Percentiles rank a stretch among this genome's conserved stretches.
Conservation (phyloP, 2,797 vertebrate genomes). For the Pangasius mekongensis region DNA sequence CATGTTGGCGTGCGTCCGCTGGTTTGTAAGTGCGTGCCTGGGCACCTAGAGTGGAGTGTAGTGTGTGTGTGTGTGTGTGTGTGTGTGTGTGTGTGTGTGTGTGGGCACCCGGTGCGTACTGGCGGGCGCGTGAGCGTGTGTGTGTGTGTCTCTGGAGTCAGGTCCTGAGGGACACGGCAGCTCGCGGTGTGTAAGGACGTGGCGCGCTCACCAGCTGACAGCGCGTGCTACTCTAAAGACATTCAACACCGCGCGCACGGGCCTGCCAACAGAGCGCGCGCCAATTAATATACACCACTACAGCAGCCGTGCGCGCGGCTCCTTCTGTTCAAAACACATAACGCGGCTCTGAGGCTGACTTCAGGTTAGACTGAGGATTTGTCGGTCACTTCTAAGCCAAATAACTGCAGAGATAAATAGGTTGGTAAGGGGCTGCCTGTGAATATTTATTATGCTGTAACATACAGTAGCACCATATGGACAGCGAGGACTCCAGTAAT, state of each 20-base stretch:
- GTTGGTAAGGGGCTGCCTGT: background rate
- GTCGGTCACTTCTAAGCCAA: background rate
- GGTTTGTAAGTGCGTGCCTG: background rate
- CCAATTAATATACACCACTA: slow-evolving; percentile 82
- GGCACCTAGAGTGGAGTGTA: slow-evolving; percentile 17
- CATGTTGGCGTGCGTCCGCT: background rate
- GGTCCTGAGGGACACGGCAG: slow-evolving; percentile 84
- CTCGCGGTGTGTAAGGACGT: slow-evolving; percentile 74
- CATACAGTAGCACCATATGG: slow-evolving; percentile 16
- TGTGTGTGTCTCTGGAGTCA: slow-evolving; percentile 68
- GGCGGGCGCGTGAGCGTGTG: slow-evolving; percentile 54
- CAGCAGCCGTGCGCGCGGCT: slow-evolving; percentile 36
- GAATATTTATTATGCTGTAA: slow-evolving; percentile 15
- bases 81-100: slow-evolving; percentile 56
- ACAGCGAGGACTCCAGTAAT: slow-evolving; percentile 11
- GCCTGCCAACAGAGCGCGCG: slow-evolving; percentile 79
- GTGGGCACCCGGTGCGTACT: slow-evolving; percentile 38
- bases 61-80: background rate
- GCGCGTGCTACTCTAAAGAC: slow-evolving; percentile 90
- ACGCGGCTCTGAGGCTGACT: background rate
- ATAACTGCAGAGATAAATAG: slow-evolving; percentile 2
- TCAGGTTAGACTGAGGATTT: background rate
- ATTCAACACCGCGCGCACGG: slow-evolving; percentile 83
- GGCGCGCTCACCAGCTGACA: slow-evolving; percentile 99
- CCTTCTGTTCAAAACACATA: slow-evolving; percentile 1